Evolutionary conservation across 1,140 invertebrate species (phyloP).

Genomic region (Trichonephila inaurata): DNA sequence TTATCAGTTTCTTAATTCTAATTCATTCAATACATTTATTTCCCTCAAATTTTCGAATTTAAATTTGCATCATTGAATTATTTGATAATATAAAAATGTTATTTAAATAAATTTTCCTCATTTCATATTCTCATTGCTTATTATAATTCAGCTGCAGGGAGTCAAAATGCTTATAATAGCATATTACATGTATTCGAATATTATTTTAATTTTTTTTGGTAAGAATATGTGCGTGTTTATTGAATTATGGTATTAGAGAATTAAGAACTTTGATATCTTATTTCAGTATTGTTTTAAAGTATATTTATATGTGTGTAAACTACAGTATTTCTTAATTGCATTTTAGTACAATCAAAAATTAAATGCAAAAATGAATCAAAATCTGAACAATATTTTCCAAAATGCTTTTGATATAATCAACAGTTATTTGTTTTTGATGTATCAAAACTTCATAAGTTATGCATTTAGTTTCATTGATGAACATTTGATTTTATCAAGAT

Average conservation of each 20-base stretch:
- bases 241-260: background rate
- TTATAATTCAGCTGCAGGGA: too few species aligned
- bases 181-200: background rate
- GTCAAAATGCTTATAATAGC: too few species aligned
- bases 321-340: background rate
- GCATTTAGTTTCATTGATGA: background rate
- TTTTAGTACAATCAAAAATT: background rate
- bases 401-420: background rate
- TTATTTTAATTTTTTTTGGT: background rate
- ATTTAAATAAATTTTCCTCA: too few species aligned
- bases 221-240: too few species aligned
- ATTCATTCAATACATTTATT: too few species aligned
- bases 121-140: too few species aligned
- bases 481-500: background rate
- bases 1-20: too few species aligned
- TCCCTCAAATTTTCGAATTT: too few species aligned
- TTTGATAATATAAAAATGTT: too few species aligned
- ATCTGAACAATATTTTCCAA: too few species aligned
- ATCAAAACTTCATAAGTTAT: background rate
- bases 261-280: background rate
- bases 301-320: background rate
- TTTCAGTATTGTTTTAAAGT: slow-evolving; percentile 19
- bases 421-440: background rate
- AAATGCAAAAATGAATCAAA: too few species aligned
- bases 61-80: too few species aligned